phyloP scores from a whole-genome alignment of 2,113 vertebrate species.

The Arvicanthis niloticus region DNA sequence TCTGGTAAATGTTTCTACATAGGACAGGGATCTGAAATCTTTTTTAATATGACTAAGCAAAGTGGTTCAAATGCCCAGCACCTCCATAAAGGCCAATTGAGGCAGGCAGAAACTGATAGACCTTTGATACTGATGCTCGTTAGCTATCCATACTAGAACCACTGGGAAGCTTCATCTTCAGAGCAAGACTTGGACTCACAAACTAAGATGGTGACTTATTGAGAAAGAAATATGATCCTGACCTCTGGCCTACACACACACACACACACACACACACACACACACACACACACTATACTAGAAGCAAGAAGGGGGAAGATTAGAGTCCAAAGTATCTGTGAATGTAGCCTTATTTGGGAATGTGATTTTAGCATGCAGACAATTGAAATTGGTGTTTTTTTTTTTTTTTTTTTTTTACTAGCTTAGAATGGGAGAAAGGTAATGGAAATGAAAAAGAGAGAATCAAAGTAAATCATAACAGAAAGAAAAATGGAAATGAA shows the following conservation, averaged over 20 bases:
- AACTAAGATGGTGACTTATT: neutral
- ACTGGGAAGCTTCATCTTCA: neutral
- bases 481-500: neutral
- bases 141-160: neutral
- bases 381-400: neutral
- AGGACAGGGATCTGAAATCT: neutral
- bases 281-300: no score
- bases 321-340: neutral
- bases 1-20: neutral
- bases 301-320: neutral
- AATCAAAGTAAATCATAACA: neutral
- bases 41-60: neutral
- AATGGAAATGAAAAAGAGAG: neutral
- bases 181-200: neutral
- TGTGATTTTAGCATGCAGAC: neutral
- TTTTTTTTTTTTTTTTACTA: neutral
- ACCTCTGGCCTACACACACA: neutral
- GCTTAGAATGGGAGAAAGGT: no score
- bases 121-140: neutral
- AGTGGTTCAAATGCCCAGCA: neutral
- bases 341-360: neutral
- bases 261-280: neutral
- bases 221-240: no score
- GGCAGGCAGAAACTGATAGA: neutral
- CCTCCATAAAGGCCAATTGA: neutral